These are phyloP conservation scores for Dipodomys merriami DNA, from an alignment of 2,113 vertebrate genomes.

Conservation along the genomic window DNA sequence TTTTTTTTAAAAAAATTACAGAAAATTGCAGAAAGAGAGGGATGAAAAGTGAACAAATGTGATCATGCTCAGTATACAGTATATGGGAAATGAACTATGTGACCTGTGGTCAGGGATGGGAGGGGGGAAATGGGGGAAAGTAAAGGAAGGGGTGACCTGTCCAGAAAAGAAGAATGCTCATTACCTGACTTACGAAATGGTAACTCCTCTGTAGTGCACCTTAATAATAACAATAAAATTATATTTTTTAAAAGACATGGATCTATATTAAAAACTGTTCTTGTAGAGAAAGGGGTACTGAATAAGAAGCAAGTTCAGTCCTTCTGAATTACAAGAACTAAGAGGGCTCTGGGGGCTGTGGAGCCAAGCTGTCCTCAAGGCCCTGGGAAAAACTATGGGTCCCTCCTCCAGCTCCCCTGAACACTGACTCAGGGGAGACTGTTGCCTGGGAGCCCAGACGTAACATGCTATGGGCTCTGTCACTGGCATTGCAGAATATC, in stretches of 20 bases:
- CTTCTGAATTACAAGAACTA: background rate
- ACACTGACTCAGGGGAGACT: background rate
- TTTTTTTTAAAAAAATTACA: no score
- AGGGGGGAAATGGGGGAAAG: no score
- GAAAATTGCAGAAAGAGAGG: background rate
- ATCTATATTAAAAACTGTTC: background rate
- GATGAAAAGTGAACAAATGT: background rate
- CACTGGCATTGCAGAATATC: background rate
- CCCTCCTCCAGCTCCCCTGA: background rate
- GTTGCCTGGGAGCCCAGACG: background rate
- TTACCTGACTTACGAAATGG: no score
- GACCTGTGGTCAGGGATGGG: no score
- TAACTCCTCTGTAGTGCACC: no score
- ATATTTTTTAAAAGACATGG: background rate
- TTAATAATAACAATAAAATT: no score
- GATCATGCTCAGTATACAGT: no score
- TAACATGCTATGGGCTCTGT: background rate
- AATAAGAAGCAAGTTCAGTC: background rate
- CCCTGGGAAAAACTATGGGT: background rate
- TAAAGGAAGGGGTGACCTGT: no score
- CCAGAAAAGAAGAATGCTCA: no score
- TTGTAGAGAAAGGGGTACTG: background rate
- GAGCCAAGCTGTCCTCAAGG: background rate
- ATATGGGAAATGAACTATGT: no score
- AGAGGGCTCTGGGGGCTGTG: background rate